phyloP scores from a whole-genome alignment of 1,140 invertebrate genomes.

The Sarcophaga peregrina region DNA sequence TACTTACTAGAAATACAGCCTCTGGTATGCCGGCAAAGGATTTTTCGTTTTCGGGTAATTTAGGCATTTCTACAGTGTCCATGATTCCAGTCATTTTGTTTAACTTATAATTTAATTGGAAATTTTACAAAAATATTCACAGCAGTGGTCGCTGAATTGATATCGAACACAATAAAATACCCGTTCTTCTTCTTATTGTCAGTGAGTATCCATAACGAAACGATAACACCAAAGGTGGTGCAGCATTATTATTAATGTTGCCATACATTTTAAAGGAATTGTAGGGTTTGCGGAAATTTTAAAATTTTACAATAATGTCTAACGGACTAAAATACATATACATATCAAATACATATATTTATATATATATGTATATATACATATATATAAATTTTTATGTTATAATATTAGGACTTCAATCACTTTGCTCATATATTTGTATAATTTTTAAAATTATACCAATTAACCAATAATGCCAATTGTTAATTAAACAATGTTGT shows the following conservation, averaged over 20 bases:
- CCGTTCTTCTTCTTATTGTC: neutral
- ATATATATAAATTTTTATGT: too few relatives aligned
- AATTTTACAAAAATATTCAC: constrained; percentile 48
- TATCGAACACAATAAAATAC: constrained; percentile 5
- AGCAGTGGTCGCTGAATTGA: constrained; percentile 50
- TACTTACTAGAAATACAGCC: constrained; percentile 82
- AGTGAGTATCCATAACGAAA: neutral
- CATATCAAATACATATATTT: too few relatives aligned
- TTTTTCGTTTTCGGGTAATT: constrained; percentile 72
- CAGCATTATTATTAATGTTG: neutral
- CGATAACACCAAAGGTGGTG: neutral
- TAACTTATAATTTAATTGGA: constrained; percentile 46
- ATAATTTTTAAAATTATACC: too few relatives aligned
- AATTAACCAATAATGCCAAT: too few relatives aligned
- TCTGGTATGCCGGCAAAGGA: constrained; percentile 84
- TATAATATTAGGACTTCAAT: too few relatives aligned
- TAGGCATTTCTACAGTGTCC: constrained; percentile 65
- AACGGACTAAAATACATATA: too few relatives aligned
- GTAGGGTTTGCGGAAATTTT: neutral
- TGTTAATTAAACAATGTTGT: too few relatives aligned
- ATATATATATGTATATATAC: too few relatives aligned
- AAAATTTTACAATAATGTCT: neutral
- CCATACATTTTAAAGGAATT: neutral
- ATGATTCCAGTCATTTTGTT: constrained; percentile 62
- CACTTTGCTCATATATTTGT: too few relatives aligned